Conservation (phyloP, 92 coral and sea anemone genomes). For the Epizoanthus stellaris region DNA sequence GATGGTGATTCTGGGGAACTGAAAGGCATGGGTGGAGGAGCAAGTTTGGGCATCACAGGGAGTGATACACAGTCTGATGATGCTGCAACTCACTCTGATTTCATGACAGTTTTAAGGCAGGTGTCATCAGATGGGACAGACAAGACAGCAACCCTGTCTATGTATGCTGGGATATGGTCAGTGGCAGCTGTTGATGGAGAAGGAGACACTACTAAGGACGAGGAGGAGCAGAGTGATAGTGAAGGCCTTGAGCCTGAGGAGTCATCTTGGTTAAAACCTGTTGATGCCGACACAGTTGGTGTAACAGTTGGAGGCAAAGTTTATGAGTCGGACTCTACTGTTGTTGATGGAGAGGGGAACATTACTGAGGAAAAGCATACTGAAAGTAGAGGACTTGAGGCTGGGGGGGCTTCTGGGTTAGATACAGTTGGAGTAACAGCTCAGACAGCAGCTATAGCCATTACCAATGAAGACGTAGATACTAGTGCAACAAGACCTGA, state of each 20-base stretch:
- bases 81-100: conserved; percentile 11
- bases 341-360: not conserved
- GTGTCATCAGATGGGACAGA: conserved; percentile 29
- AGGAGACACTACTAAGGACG: not conserved
- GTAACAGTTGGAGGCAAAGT: not conserved
- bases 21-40: not conserved
- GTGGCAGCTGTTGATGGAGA: conserved; percentile 7
- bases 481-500: not conserved
- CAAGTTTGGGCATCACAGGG: not conserved
- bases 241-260: not conserved
- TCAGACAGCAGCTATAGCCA: not conserved
- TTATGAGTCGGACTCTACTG: not conserved
- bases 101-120: conserved; percentile 17
- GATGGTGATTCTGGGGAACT: not conserved
- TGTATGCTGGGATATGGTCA: conserved; percentile 37
- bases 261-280: conserved; percentile 18
- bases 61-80: not conserved
- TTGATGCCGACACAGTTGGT: not conserved
- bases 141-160: conserved; percentile 22
- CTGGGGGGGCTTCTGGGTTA: not conserved
- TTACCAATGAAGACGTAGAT: not conserved
- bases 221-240: not conserved
- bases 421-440: not conserved
- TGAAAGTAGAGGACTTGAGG: not conserved
- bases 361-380: not conserved